Evolutionary conservation across 23 tunicate genomes (phyloP).

Genomic region (Halocynthia roretzi): DNA sequence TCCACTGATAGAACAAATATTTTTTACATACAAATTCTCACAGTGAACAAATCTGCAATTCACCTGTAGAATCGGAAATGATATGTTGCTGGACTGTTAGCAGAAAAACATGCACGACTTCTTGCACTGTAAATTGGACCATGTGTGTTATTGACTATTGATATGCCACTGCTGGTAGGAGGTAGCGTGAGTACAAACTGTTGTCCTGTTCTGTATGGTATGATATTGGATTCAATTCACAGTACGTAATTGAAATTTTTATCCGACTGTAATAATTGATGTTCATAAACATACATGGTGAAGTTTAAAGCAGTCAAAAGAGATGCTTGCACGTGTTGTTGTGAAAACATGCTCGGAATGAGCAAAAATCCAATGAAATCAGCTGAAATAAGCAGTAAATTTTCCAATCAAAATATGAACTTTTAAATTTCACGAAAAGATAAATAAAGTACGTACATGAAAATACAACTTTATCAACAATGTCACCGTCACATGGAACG

Average conservation of each 20-base stretch:
- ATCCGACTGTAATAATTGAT: no score
- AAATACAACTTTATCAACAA: background rate
- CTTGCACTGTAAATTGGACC: background rate
- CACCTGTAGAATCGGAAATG: constrained; percentile 7
- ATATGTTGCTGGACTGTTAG: background rate
- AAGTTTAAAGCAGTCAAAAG: background rate
- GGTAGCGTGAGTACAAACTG: no score
- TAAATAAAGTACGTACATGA: no score
- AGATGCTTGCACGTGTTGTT: background rate
- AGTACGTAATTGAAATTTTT: no score
- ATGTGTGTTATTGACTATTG: background rate
- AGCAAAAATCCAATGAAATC: no score
- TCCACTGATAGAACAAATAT: background rate
- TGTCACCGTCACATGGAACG: background rate
- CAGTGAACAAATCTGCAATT: background rate
- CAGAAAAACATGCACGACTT: background rate
- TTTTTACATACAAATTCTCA: background rate
- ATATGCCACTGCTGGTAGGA: no score
- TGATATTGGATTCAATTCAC: no score
- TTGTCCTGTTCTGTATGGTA: no score
- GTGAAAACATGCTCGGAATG: background rate
- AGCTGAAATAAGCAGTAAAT: no score
- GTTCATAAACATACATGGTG: no score
- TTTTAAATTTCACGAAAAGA: no score
- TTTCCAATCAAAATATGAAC: no score